Base-by-base conservation (phyloP, 2,113 vertebrate species). In the Stigmatopora nigra region DNA sequence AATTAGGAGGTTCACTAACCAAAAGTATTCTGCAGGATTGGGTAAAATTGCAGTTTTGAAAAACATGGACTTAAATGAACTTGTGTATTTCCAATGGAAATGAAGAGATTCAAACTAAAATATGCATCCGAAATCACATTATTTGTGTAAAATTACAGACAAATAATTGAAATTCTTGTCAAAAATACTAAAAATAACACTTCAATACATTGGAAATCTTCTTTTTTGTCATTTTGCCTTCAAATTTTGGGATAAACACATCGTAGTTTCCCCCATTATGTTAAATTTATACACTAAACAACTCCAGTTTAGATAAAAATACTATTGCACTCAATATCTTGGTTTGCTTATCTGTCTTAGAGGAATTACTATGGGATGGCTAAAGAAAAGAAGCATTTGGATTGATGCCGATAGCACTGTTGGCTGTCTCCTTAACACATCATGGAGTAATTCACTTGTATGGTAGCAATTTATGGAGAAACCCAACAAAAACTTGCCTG, bases 371-470 rank as follows among this genome's bases (percentile, higher is more conserved):
- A 53, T 38, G 69, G 77, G 68, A 78, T 68, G 72, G 69, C 6
- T 15, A 44, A 44, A 70, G 84, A 79, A 80, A 80, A 84, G 13
- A 78, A 78, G 78, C 77, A 73, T 0, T 15, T 63, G 67, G 71
- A 63, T 76, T 70, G 72, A 72, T 77, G 81, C 80, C 84, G 81
- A 67, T 78, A 61, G 81, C 82, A 79, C 70, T 76, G 78, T 78
- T 64, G 13, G 61, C 49, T 65, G 75, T 65, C 69, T 80, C 72
- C 57, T 70, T 73, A 77, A 86, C 82, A 86, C 77, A 81, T 82
- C 76, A 81, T 66, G 67, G 74, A 83, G 82, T 87, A 81, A 87
- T 86, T 88, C 85, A 83, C 77, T 81, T 63, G 76, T 84, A 84
- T 84, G 84, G 84, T 80, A 76, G 84, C 82, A 84, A 86, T 87